phyloP scores from a whole-genome alignment of 2,113 vertebrate genomes.

The Glaucidium brasilianum region DNA sequence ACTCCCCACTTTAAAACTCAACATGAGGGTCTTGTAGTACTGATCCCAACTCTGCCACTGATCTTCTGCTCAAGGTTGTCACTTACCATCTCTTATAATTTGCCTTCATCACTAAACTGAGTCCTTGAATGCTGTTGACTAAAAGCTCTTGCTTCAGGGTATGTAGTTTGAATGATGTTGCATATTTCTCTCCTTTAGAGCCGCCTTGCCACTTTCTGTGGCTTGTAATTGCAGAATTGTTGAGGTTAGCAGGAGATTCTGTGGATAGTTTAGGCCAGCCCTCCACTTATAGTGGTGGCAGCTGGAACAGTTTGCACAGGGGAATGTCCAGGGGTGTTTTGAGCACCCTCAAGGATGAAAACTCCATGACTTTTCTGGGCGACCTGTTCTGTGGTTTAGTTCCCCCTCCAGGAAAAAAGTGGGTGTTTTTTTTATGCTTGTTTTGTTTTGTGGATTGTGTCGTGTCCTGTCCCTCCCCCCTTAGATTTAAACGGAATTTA shows the following conservation, averaged over 20 bases:
- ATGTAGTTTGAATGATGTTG: neutral
- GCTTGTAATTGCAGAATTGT: neutral
- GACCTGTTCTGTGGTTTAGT: neutral
- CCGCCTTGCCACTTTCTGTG: neutral
- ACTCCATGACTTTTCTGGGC: neutral
- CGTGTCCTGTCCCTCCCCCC: rapidly evolving
- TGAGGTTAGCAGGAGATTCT: neutral
- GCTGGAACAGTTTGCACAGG: neutral
- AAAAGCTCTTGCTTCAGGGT: neutral
- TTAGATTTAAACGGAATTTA: neutral
- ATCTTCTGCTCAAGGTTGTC: neutral
- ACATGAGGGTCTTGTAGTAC: neutral
- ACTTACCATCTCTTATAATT: neutral
- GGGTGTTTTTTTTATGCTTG: neutral
- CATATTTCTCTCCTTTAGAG: neutral
- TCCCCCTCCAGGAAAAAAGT: neutral
- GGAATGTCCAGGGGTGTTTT: neutral
- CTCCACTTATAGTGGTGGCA: neutral
- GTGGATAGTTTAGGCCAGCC: too few species aligned
- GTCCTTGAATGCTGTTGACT: neutral
- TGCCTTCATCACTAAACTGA: neutral
- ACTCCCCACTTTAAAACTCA: neutral
- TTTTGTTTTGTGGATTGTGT: neutral
- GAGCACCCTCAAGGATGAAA: neutral
- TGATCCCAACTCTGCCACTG: neutral